These are phyloP conservation scores for Julus scanicus DNA, from an alignment of 2,888 invertebrate genomes.

Conservation along the genomic window DNA sequence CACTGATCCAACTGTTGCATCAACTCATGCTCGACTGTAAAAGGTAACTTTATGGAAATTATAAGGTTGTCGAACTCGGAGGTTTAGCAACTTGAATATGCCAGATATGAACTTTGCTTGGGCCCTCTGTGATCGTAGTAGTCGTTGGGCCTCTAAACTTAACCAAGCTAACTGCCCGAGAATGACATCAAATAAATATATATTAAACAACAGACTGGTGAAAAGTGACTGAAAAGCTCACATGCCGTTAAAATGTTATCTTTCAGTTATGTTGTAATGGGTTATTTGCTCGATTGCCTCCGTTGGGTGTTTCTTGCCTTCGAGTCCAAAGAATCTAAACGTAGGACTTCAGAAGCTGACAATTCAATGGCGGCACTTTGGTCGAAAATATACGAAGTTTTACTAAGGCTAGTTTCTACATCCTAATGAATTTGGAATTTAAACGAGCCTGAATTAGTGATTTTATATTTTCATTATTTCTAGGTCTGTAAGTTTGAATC, in stretches of 20 bases:
- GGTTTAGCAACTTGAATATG: too few relatives aligned
- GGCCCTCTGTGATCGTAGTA: too few relatives aligned
- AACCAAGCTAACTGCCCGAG: too few relatives aligned
- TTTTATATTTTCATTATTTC: neutral
- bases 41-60: constrained; percentile 26
- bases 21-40: constrained; percentile 36
- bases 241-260: neutral
- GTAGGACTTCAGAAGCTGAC: neutral
- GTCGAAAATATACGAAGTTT: neutral
- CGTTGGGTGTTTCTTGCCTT: neutral
- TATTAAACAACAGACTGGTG: neutral
- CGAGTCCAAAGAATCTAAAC: neutral
- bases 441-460: neutral
- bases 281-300: neutral
- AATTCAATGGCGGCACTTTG: neutral
- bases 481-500: constrained; percentile 41
- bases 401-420: neutral
- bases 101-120: too few relatives aligned
- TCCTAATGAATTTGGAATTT: neutral
- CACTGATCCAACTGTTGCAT: neutral
- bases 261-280: constrained; percentile 43
- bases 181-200: too few relatives aligned
- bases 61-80: too few relatives aligned
- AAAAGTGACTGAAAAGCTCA: neutral
- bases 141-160: too few relatives aligned